A percentile compares a stretch with the other conserved stretches of the same genome.
Evolutionary conservation across 2,113 vertebrate species (phyloP).

Genomic region (Rana temporaria): DNA sequence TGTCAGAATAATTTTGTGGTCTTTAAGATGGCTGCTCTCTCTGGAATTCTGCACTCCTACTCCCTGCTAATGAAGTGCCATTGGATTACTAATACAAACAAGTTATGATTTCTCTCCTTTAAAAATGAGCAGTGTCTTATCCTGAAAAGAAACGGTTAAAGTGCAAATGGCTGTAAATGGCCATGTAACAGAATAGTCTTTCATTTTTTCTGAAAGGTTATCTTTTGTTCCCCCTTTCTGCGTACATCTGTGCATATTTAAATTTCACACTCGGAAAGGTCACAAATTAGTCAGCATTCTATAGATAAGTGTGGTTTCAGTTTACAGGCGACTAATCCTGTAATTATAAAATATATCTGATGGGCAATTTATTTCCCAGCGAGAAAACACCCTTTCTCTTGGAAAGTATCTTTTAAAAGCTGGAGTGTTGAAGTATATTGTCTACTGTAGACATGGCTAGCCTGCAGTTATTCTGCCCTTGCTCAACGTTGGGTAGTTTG

Average conservation of each 20-base stretch:
- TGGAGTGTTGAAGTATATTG: too few relatives aligned
- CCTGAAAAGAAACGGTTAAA: background rate
- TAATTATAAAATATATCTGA: slow-evolving; percentile 52
- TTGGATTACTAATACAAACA: too few relatives aligned
- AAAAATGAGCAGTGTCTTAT: too few relatives aligned
- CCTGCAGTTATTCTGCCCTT: too few relatives aligned
- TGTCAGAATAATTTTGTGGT: too few relatives aligned
- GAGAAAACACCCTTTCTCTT: slow-evolving; percentile 23
- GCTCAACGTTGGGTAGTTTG: too few relatives aligned
- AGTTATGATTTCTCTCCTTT: too few relatives aligned
- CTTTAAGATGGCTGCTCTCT: too few relatives aligned
- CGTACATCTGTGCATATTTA: slow-evolving; percentile 38
- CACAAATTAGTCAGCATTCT: slow-evolving; percentile 52
- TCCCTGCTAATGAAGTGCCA: too few relatives aligned
- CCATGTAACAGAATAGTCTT: slow-evolving; percentile 19
- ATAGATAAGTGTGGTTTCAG: slow-evolving; percentile 45
- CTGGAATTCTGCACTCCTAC: too few relatives aligned
- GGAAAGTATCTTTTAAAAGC: too few relatives aligned
- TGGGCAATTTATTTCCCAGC: slow-evolving; percentile 32
- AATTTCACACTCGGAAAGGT: slow-evolving; percentile 48
- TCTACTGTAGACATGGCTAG: too few relatives aligned
- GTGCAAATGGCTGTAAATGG: background rate
- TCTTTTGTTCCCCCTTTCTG: slow-evolving; percentile 34
- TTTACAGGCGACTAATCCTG: slow-evolving; percentile 41
- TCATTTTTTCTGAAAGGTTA: slow-evolving; percentile 20